A percentile compares a stretch with the other conserved stretches of the same genome.
Evolutionary conservation across 2,888 invertebrate species (phyloP).

Genomic region (Pammene aurita): DNA sequence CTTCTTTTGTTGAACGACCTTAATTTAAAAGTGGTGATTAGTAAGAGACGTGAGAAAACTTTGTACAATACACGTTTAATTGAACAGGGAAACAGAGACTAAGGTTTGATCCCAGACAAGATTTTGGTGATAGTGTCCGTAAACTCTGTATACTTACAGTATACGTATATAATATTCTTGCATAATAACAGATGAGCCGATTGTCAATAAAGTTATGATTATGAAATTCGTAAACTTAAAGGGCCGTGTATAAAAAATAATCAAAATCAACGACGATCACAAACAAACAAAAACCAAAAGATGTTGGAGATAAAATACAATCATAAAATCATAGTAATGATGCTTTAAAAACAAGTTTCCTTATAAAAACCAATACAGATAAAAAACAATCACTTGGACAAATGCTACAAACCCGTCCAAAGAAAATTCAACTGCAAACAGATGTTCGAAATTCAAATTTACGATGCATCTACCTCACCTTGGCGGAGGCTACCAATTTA

Average conservation of each 20-base stretch:
- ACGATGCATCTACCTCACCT: slow-evolving; percentile 22
- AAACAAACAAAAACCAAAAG: no score
- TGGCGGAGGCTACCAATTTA: slow-evolving; percentile 22
- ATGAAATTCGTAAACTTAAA: no score
- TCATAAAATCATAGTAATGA: no score
- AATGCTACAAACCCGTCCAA: background rate
- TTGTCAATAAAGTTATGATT: background rate
- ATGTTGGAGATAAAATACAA: no score
- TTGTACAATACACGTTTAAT: slow-evolving; percentile 43
- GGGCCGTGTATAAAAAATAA: no score
- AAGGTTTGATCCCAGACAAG: slow-evolving; percentile 16
- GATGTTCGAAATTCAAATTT: slow-evolving; percentile 25
- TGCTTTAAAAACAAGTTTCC: no score
- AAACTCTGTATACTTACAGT: background rate
- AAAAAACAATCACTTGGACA: background rate
- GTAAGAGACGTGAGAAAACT: slow-evolving; percentile 40
- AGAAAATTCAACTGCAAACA: background rate
- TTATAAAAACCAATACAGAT: background rate
- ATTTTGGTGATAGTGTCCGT: slow-evolving; percentile 11
- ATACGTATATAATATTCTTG: background rate
- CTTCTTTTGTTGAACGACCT: slow-evolving; percentile 57
- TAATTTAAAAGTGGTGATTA: slow-evolving; percentile 47
- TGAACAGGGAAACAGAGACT: slow-evolving; percentile 11
- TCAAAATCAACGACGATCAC: no score
- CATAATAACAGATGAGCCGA: background rate